phyloP scores from a whole-genome alignment of 2,113 vertebrate genomes.

The Paradisaea rubra region DNA sequence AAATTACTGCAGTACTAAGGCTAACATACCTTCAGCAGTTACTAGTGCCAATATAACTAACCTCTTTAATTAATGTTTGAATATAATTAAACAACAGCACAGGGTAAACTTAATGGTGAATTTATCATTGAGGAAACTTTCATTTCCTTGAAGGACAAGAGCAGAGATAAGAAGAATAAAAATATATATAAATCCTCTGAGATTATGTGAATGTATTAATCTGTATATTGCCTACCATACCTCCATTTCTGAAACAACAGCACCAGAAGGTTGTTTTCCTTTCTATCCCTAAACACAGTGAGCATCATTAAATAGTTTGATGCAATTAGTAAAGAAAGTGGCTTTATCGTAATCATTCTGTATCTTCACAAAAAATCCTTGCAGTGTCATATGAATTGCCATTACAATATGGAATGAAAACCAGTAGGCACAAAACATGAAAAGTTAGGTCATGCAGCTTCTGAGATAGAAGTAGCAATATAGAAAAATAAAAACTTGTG shows the following conservation, averaged over 20 bases:
- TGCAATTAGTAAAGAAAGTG: background rate
- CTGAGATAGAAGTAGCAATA: background rate
- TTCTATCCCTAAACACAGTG: background rate
- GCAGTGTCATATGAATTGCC: background rate
- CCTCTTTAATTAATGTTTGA: constrained; percentile 4
- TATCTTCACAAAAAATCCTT: background rate
- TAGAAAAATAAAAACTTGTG: background rate
- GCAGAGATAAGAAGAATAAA: background rate
- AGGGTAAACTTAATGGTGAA: background rate
- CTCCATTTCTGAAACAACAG: background rate
- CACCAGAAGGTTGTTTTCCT: background rate
- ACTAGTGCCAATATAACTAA: background rate
- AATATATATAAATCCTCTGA: background rate
- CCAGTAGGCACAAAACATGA: background rate
- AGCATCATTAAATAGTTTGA: background rate
- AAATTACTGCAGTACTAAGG: background rate
- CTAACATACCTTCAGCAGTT: background rate
- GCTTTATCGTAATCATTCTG: background rate
- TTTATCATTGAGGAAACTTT: background rate
- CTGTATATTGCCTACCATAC: background rate
- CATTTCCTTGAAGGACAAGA: background rate
- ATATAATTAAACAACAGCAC: background rate
- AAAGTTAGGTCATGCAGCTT: background rate
- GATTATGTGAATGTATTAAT: background rate
- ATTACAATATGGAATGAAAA: background rate